Evolutionary conservation across 2,113 vertebrate species (phyloP).

Genomic region (Podarcis cretensis): DNA sequence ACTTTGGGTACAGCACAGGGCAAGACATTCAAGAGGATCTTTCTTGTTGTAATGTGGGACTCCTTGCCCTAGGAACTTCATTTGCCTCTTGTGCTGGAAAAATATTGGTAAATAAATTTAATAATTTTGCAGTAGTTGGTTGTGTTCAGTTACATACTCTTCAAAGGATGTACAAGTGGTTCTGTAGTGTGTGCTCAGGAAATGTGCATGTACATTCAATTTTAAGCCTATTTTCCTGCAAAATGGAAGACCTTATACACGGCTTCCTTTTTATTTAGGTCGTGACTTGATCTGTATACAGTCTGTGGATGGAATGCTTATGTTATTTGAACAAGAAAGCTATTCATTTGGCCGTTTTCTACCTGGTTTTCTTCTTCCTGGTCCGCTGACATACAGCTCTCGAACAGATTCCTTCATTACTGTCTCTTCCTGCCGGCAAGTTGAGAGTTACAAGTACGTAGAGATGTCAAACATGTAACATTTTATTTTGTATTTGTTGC

Average conservation of each 20-base stretch:
- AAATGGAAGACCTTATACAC: neutral
- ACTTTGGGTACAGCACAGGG: neutral
- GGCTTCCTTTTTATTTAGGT: conserved; percentile 76
- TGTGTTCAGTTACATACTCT: neutral
- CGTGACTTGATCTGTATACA: conserved; percentile 96
- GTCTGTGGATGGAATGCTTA: conserved; percentile 98
- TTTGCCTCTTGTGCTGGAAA: neutral
- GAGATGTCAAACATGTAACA: neutral
- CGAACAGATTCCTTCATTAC: conserved; percentile 95
- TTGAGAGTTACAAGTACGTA: conserved; percentile 96
- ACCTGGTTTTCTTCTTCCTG: conserved; percentile 92
- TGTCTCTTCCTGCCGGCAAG: conserved; percentile 88
- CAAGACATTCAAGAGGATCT: neutral
- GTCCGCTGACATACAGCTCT: conserved; percentile 89
- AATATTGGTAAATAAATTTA: neutral
- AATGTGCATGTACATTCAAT: neutral
- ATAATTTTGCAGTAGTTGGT: neutral
- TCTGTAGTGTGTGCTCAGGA: neutral
- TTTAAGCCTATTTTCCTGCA: neutral
- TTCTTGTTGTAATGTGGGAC: neutral
- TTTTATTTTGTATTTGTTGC: neutral
- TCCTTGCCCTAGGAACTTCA: neutral
- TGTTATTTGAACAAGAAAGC: conserved; percentile 98
- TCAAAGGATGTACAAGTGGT: neutral
- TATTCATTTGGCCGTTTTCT: conserved; percentile 94